Percentiles rank a stretch among this genome's conserved stretches.
These are phyloP conservation scores for Phalacrocorax aristotelis DNA, from an alignment of 2,113 vertebrate genomes.

Conservation along the genomic window DNA sequence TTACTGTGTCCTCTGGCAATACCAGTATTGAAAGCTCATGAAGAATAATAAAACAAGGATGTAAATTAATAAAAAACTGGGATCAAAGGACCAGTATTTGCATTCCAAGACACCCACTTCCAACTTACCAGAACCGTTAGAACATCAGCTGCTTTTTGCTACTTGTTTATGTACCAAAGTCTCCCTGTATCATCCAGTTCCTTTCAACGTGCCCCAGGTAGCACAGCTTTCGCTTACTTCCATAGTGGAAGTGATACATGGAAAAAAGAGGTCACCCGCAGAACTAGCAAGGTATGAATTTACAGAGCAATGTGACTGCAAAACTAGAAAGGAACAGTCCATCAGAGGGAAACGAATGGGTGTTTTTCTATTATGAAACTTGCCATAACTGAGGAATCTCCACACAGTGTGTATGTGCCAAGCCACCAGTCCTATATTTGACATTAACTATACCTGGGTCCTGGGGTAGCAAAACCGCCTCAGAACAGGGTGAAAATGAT, in stretches of 20 bases:
- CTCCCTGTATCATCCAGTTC: not conserved
- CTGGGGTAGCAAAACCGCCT: slow-evolving; percentile 54
- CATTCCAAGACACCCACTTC: not conserved
- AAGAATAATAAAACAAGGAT: not conserved
- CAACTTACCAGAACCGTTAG: not conserved
- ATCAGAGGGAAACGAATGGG: accelerated
- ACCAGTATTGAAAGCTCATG: not conserved
- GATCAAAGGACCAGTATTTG: not conserved
- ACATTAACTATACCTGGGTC: slow-evolving; percentile 72
- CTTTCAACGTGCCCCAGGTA: not conserved
- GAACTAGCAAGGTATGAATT: not conserved
- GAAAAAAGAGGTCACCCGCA: not conserved
- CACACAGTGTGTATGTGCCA: not conserved
- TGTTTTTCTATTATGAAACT: not conserved
- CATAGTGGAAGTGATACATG: not conserved
- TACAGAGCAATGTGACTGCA: not conserved
- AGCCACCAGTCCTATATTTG: not conserved
- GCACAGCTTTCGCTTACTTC: not conserved
- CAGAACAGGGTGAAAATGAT: slow-evolving; percentile 67
- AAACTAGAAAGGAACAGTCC: not conserved
- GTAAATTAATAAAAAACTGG: not conserved
- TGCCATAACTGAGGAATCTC: not conserved
- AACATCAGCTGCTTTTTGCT: not conserved
- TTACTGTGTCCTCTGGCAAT: not conserved
- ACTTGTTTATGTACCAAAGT: not conserved